A percentile compares a stretch with the other conserved stretches of the same genome.
Evolutionary conservation across 1,140 invertebrate species (phyloP).

Genomic region (Arctopsyche grandis): DNA sequence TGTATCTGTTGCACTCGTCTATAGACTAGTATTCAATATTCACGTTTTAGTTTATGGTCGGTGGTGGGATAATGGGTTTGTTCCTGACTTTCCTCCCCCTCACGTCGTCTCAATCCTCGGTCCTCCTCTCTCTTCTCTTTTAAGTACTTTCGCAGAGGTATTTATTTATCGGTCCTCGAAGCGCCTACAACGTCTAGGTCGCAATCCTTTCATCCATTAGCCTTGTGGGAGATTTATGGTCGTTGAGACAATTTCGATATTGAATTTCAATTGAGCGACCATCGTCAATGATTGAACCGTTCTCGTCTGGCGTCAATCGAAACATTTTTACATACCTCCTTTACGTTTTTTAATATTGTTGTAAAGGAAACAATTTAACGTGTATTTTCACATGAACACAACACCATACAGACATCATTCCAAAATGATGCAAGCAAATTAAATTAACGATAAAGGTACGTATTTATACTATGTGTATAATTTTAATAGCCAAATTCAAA

Average conservation of each 20-base stretch:
- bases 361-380: too few relatives aligned
- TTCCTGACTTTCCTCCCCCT: constrained; percentile 42
- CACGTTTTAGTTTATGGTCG: constrained; percentile 46
- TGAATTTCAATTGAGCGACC: constrained; percentile 35
- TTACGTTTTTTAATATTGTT: too few relatives aligned
- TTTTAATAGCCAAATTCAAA: too few relatives aligned
- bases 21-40: constrained; percentile 44
- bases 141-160: neutral
- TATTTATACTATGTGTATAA: too few relatives aligned
- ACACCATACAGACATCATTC: too few relatives aligned
- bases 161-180: constrained; percentile 34
- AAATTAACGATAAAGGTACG: too few relatives aligned
- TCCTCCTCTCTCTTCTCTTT: neutral
- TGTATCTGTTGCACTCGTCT: constrained; percentile 11
- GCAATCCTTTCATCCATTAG: constrained; percentile 29
- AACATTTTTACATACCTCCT: too few relatives aligned
- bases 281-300: neutral
- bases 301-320: neutral
- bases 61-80: constrained; percentile 49
- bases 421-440: too few relatives aligned
- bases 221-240: constrained; percentile 41
- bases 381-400: too few relatives aligned
- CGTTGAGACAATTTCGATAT: constrained; percentile 20
- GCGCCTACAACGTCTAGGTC: constrained; percentile 33
- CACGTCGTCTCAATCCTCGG: neutral